Base-by-base conservation (phyloP, 1,140 invertebrate genomes). In the Penaeus japonicus region DNA sequence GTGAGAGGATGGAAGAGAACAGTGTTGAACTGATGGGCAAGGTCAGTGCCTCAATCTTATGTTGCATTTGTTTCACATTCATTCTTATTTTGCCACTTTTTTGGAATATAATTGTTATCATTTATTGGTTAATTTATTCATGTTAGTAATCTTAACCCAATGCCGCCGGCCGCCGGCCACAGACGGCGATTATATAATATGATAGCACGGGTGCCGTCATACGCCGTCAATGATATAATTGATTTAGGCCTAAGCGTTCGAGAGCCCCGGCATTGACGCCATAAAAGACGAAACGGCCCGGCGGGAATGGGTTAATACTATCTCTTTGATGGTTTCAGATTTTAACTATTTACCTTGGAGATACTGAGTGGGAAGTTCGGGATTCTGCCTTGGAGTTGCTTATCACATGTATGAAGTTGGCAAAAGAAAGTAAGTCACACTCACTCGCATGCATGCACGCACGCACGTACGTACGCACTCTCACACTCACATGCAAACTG, bases 331-430 rank as follows among this genome's bases (percentile, higher is more conserved):
- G 2, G 35, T 87, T 81, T 18, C 54, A 88, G 87, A 70, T 78
- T n/a, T 84, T 88, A 30, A 83, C 62, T 18, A 35, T 77, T 24
- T 83, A 83, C 53, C 32, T 88, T 17, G 80, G 57, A 15, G 87
- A 88, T 32, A 54, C 59, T 47, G 80, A 88, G 35, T 88, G 87
- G 87, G 87, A 88, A 35, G 87, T 88, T 65, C 47, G 87, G 55
- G 87, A 88, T 79, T 88, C 87, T 2, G 87, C 87, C 17, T 62
- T 88, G 24, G 87, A 88, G 47, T 32, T 84, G 5, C 80, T 88
- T 30, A 55, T 83, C 47, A 88, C 87, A 2, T 84, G 87, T 70
- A 88, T 88, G 87, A 88, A 83, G 62, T 27, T 88, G 30, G 87
- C 87, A 22, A 84, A 82, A 57, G 87, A 88, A n/a, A 88, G 87